Evolutionary conservation across 2,113 vertebrate species (phyloP), one percentile per base, ranked within the genome.

Genomic region (Rhineura floridana): DNA sequence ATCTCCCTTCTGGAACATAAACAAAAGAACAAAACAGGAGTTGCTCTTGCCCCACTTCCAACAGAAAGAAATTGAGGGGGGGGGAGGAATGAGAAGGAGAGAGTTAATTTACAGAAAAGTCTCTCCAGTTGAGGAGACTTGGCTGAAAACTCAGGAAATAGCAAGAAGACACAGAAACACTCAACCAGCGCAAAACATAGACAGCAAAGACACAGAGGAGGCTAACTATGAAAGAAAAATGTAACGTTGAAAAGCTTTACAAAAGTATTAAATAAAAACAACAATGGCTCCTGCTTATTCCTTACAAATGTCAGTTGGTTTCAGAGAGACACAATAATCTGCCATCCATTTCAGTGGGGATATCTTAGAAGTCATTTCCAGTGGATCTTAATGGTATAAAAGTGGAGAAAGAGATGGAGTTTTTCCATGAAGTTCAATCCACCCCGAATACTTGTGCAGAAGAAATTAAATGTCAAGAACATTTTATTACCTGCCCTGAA

Each of bases 391-490:
- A 5, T 9, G 30, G 65, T 28, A 42, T 15, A 44, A 59, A 59
- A 72, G 25, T 73, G 67, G 67, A 13, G 21, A 59, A 44, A 87
- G 39, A 44, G 50, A 87, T 59, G 25, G 70, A 85, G 69, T 28
- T 72, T 85, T 85, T 73, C 50, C 70, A 42, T 17, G 83, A 87
- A 50, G 70, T 92, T 81, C 72, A 65, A 89, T 86, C 78, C 44
- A 86, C 88, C 42, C 73, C 89, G 76, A 86, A 88, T 87, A 69
- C 91, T 93, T 95, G 92, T 94, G 84, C 85, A 63, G 50, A 89
- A 83, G 59, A 85, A 94, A 93, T 91, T 93, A 86, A 86, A 90
- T 89, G 87, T 90, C 84, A 93, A 94, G 86, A 59, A 85, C 81
- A 73, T 72, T 36, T 91, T 94, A 91, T 94, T 87, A 83, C 76